Percentiles rank a stretch among this genome's conserved stretches.
Conservation (phyloP, 1,140 invertebrate genomes). For the Cherax destructor region DNA sequence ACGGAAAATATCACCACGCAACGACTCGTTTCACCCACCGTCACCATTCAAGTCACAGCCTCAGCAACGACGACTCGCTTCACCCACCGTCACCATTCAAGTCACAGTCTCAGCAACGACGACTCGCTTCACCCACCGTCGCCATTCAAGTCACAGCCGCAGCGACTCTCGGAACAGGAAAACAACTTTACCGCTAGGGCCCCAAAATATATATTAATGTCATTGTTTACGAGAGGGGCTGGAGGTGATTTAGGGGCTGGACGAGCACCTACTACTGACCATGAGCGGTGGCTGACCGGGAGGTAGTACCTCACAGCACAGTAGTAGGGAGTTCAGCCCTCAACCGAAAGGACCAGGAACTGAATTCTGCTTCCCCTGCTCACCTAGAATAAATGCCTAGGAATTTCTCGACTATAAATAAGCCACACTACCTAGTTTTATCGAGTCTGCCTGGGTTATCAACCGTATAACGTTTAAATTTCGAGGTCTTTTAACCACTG, state of each 20-base stretch:
- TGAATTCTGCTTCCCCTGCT: neutral
- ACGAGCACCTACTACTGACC: neutral
- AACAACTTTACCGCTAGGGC: neutral
- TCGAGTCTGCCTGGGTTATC: too few relatives aligned
- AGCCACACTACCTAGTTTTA: too few relatives aligned
- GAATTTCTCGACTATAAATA: too few relatives aligned
- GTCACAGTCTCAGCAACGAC: neutral
- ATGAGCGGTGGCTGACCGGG: too few relatives aligned
- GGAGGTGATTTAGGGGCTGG: neutral
- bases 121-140: too few relatives aligned
- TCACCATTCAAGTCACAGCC: neutral
- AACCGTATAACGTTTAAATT: too few relatives aligned
- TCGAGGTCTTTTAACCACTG: too few relatives aligned
- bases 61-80: neutral
- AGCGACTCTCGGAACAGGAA: neutral
- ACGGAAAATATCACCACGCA: too few relatives aligned
- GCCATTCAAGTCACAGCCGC: neutral
- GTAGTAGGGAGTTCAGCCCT: too few relatives aligned
- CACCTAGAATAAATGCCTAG: too few relatives aligned
- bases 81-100: neutral
- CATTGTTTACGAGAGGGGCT: neutral
- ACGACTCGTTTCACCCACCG: too few relatives aligned
- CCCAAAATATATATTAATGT: neutral
- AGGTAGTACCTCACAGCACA: too few relatives aligned
- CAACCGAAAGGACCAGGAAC: neutral